Base-by-base conservation (phyloP, 2,797 vertebrate genomes). In the Eurystomus glaucurus region DNA sequence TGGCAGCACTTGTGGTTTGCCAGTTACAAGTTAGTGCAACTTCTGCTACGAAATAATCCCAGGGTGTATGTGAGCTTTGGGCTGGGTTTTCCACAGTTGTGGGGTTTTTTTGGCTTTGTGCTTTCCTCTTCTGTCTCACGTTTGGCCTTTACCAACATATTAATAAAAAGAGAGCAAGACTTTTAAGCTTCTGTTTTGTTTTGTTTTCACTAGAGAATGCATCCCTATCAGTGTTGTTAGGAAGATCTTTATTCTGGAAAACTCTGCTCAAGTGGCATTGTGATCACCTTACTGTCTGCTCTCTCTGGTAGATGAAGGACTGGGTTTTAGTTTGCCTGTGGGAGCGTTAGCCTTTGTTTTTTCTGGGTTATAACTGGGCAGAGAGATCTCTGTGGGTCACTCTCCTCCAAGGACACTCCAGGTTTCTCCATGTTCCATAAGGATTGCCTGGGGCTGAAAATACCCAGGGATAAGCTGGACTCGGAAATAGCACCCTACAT, bases 291-390 rank as follows among this genome's bases (percentile, higher is more conserved):
- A 28, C 50, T 39, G 31, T 66, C 35, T 2, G 4, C 48, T 58
- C 8, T 80, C 57, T 71, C 33, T 1, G 6, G 28, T 5, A 5
- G 12, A 46, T 13, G 2, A 23, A 15, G 0, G 1, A 46, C 61
- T 65, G 54, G 9, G 4, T 31, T 95, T 90, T 66, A 62, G 28
- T 78, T 94, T 88, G 37, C 33, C 19, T 35, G 16, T 0, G 0
- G 65, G 28, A 87, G 35, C 45, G 25, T 29, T 50, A 46, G 39
- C 13, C 54, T 76, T 76, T 72, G 33, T 11, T 61, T 89, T 75
- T 85, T 33, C 39, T 17, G 19, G 69, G 4, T 86, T 76, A 10
- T 74, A 70, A 75, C 15, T 6, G 11, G 57, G 45, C 15, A 50
- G 65, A 85, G 29, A 31, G 11, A 75, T 58, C 33, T 9, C 64